Percentiles rank a stretch among this genome's conserved stretches.
Evolutionary conservation across 53 echinoderm and acorn worm genomes (phyloP).

Genomic region (Luidia sarsii): DNA sequence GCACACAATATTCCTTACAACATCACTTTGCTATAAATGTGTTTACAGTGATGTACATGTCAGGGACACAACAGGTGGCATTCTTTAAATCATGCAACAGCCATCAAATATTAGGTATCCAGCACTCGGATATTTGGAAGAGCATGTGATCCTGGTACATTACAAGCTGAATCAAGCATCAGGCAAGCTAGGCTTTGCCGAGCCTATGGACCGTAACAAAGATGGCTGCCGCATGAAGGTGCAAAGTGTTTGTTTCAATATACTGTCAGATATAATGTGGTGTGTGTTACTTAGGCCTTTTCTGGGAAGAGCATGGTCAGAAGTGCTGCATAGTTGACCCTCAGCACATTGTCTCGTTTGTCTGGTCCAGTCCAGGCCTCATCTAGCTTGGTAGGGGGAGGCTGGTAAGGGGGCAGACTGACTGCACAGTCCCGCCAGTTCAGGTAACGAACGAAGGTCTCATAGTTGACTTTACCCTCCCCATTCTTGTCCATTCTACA

Average conservation of each 20-base stretch:
- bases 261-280: too few relatives aligned
- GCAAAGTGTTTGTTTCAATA: too few relatives aligned
- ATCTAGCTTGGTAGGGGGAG: slow-evolving; percentile 78
- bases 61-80: too few relatives aligned
- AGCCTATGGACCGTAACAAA: neutral
- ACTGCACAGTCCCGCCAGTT: slow-evolving; percentile 89
- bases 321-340: slow-evolving; percentile 82
- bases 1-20: too few relatives aligned
- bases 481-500: slow-evolving; percentile 88
- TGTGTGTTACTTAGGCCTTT: neutral
- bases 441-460: slow-evolving; percentile 68
- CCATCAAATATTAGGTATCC: too few relatives aligned
- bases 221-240: slow-evolving; percentile 10
- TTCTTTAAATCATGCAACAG: too few relatives aligned
- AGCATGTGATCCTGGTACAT: too few relatives aligned
- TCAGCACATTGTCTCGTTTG: slow-evolving; percentile 57
- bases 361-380: slow-evolving; percentile 74
- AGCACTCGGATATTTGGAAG: too few relatives aligned
- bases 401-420: slow-evolving; percentile 71
- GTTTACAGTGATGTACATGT: too few relatives aligned
- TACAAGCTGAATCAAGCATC: too few relatives aligned
- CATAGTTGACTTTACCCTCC: slow-evolving; percentile 85
- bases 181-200: too few relatives aligned
- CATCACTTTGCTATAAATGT: too few relatives aligned
- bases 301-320: slow-evolving; percentile 70